These are phyloP conservation scores for Adrianichthys oophorus DNA, from an alignment of 2,797 vertebrate species.

Conservation along the genomic window DNA sequence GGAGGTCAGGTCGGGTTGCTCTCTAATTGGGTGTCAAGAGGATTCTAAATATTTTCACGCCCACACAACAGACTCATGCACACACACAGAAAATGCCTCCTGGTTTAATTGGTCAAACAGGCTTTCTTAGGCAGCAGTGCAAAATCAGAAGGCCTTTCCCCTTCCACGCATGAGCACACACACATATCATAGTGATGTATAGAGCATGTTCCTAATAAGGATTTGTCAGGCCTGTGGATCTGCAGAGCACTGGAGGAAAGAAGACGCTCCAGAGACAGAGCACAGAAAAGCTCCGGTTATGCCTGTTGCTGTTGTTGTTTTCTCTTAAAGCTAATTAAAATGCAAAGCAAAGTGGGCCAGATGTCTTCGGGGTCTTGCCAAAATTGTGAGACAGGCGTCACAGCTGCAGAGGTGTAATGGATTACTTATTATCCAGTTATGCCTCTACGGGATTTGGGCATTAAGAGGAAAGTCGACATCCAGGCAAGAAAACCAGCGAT, in stretches of 20 bases:
- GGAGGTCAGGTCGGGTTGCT: slow-evolving; percentile 64
- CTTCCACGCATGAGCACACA: slow-evolving; percentile 22
- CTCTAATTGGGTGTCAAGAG: slow-evolving; percentile 81
- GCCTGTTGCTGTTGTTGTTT: slow-evolving; percentile 35
- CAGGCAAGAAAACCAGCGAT: slow-evolving; percentile 1
- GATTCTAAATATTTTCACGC: slow-evolving; percentile 73
- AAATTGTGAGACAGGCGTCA: slow-evolving; percentile 38
- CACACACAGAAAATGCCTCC: slow-evolving; percentile 52
- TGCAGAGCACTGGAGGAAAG: slow-evolving; percentile 47
- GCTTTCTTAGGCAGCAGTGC: slow-evolving; percentile 51
- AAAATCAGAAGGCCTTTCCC: slow-evolving; percentile 35
- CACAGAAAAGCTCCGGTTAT: slow-evolving; percentile 24
- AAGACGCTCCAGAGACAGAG: slow-evolving; percentile 35
- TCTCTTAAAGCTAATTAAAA: slow-evolving; percentile 62
- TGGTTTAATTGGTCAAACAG: slow-evolving; percentile 77
- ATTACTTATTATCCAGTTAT: slow-evolving; percentile 41
- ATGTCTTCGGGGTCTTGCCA: slow-evolving; percentile 11
- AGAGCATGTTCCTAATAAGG: slow-evolving; percentile 61
- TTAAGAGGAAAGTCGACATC: slow-evolving; percentile 16
- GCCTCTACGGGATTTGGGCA: slow-evolving; percentile 19
- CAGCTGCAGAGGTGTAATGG: slow-evolving; percentile 42
- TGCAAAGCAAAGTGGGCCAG: slow-evolving; percentile 17
- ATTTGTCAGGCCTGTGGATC: slow-evolving; percentile 61
- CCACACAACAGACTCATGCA: slow-evolving; percentile 34
- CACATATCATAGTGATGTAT: slow-evolving; percentile 44